Conservation (phyloP, 2,797 vertebrate genomes). For the Chaenodraco wilsoni region DNA sequence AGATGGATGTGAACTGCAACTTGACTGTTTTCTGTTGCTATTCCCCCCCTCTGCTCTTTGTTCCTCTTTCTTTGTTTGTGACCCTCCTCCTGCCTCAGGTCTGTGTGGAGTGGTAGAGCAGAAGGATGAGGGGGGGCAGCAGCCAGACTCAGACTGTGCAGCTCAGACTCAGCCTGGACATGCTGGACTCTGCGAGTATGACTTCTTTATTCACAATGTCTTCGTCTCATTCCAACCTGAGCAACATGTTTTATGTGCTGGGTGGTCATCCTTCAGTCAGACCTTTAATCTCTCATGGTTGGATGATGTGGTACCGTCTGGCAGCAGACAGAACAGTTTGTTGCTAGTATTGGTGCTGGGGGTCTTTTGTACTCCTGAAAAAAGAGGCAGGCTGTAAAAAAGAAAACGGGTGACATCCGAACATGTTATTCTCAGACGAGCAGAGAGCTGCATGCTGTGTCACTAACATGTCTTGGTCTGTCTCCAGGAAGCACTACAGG, state of each 20-base stretch:
- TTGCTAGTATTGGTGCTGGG: too few relatives aligned
- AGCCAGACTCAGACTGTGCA: conserved; percentile 90
- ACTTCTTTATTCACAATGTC: conserved; percentile 19
- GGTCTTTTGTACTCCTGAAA: too few relatives aligned
- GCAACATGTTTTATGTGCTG: background rate
- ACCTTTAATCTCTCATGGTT: too few relatives aligned
- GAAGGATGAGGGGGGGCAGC: conserved; percentile 86
- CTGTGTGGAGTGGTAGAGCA: conserved; percentile 93
- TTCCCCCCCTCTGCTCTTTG: background rate
- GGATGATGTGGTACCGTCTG: too few relatives aligned
- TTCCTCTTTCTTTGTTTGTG: background rate
- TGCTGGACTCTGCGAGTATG: conserved; percentile 92
- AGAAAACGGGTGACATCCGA: too few relatives aligned
- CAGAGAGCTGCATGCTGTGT: background rate
- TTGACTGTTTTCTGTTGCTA: too few relatives aligned
- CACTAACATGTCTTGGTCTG: conserved; percentile 1
- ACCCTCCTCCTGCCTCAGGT: conserved; percentile 69
- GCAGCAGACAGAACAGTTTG: too few relatives aligned
- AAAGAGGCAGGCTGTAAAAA: too few relatives aligned
- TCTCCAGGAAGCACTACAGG: conserved; percentile 89
- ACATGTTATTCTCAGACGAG: too few relatives aligned
- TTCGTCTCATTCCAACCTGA: background rate
- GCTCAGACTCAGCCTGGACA: conserved; percentile 87
- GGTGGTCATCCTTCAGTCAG: too few relatives aligned
- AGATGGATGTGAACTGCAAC: background rate